These are phyloP conservation scores for Drosophila tanythrix DNA, from an alignment of 2,888 invertebrate species.

Conservation along the genomic window DNA sequence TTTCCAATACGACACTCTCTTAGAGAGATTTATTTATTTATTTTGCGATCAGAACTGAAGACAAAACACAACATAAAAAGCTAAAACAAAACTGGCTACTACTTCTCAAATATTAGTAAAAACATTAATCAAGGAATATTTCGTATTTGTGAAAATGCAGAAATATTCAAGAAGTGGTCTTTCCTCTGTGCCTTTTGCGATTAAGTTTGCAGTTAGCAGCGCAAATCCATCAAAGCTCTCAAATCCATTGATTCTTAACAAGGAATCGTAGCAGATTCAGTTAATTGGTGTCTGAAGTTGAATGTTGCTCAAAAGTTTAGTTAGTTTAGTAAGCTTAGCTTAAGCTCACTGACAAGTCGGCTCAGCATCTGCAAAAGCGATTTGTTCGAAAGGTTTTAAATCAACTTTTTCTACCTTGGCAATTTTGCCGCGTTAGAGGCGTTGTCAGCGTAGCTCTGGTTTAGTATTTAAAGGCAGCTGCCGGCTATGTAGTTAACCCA, in stretches of 20 bases:
- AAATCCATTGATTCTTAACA: neutral
- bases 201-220: neutral
- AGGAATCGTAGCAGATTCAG: neutral
- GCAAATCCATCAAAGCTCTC: neutral
- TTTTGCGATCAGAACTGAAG: no score
- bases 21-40: neutral
- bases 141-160: neutral
- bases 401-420: slow-evolving; percentile 12
- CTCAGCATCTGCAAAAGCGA: neutral
- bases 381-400: slow-evolving; percentile 27
- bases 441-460: slow-evolving; percentile 1
- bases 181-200: neutral
- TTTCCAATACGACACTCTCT: neutral
- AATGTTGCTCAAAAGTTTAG: slow-evolving; percentile 61
- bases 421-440: slow-evolving; percentile 32
- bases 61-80: no score
- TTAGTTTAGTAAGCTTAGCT: slow-evolving; percentile 14
- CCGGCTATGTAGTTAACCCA: slow-evolving; percentile 47
- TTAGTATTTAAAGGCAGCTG: slow-evolving; percentile 13
- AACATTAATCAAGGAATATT: neutral
- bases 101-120: neutral
- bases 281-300: slow-evolving; percentile 18
- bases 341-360: slow-evolving; percentile 9
- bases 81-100: neutral
- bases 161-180: neutral